A percentile compares a stretch with the other conserved stretches of the same genome.
Conservation (phyloP, 2,113 vertebrate genomes). For the Connochaetes taurinus region DNA sequence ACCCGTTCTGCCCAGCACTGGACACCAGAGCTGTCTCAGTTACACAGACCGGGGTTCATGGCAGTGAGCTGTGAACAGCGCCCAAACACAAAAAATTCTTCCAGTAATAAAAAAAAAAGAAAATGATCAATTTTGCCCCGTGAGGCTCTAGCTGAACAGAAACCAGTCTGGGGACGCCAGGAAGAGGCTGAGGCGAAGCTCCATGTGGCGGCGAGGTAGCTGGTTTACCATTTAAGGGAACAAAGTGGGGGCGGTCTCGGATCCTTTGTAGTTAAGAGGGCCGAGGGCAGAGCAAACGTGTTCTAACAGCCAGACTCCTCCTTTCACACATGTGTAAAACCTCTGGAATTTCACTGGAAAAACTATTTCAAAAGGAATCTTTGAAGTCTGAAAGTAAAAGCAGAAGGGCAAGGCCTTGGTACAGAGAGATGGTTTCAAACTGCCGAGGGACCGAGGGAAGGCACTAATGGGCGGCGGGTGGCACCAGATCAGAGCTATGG, state of each 20-base stretch:
- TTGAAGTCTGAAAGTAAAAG: slow-evolving; percentile 63
- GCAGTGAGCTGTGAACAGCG: neutral
- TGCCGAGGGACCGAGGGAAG: neutral
- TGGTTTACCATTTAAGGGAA: neutral
- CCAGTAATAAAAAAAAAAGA: neutral
- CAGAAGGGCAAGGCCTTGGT: neutral
- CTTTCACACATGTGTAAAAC: slow-evolving; percentile 52
- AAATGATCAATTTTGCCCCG: neutral
- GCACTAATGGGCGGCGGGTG: accelerated
- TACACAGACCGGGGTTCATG: accelerated
- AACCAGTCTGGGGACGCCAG: neutral
- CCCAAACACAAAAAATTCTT: neutral
- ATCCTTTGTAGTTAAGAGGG: neutral
- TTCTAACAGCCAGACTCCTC: neutral
- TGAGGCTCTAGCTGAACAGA: neutral
- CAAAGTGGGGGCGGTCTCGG: neutral
- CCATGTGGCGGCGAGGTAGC: accelerated
- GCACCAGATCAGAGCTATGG: accelerated
- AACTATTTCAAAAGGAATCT: slow-evolving; percentile 53
- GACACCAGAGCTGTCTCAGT: neutral
- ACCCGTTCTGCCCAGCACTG: too few species aligned
- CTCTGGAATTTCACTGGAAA: slow-evolving; percentile 57
- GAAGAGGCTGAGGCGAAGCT: neutral
- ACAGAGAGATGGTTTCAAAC: neutral
- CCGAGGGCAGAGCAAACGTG: neutral